Conservation (phyloP, 1,140 invertebrate species). For the Drosophila sechellia region DNA sequence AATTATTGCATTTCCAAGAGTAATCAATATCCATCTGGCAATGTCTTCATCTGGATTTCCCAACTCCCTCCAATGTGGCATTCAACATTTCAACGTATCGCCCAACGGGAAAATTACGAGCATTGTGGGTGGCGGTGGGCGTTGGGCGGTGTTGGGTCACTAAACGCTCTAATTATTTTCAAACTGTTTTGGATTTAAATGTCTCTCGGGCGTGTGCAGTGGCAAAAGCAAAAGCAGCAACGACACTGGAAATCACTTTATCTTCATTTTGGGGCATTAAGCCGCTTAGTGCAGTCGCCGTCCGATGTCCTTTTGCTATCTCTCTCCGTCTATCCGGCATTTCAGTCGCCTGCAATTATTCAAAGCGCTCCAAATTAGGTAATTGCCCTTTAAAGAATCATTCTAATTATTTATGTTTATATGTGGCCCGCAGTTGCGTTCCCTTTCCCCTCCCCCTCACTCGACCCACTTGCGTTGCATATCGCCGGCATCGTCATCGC, state of each 20-base stretch:
- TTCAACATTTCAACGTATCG: not conserved
- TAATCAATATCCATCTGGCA: conserved; percentile 4
- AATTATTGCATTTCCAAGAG: conserved; percentile 14
- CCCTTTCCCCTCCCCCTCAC: not conserved
- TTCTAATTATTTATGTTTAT: conserved; percentile 82
- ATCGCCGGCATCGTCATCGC: conserved; percentile 53
- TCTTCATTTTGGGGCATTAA: conserved; percentile 77
- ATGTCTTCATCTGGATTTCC: conserved; percentile 14
- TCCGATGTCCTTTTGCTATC: conserved; percentile 14
- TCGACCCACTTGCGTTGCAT: conserved; percentile 46
- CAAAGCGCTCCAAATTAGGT: conserved; percentile 80
- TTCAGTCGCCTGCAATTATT: conserved; percentile 66
- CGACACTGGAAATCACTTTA: conserved; percentile 63
- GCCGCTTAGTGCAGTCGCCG: conserved; percentile 74
- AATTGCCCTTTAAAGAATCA: conserved; percentile 83
- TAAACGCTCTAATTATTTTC: conserved; percentile 83
- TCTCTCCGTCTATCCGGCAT: conserved; percentile 5
- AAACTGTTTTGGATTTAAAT: conserved; percentile 77
- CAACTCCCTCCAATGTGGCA: not conserved
- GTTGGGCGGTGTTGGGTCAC: conserved; percentile 19
- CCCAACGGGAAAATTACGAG: conserved; percentile 19
- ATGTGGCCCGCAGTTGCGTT: conserved; percentile 22
- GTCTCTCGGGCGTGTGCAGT: conserved; percentile 58
- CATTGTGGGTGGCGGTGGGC: not conserved
- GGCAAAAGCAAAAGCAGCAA: conserved; percentile 7